Conservation (phyloP, 2,888 invertebrate genomes). For the Acronicta leporina region DNA sequence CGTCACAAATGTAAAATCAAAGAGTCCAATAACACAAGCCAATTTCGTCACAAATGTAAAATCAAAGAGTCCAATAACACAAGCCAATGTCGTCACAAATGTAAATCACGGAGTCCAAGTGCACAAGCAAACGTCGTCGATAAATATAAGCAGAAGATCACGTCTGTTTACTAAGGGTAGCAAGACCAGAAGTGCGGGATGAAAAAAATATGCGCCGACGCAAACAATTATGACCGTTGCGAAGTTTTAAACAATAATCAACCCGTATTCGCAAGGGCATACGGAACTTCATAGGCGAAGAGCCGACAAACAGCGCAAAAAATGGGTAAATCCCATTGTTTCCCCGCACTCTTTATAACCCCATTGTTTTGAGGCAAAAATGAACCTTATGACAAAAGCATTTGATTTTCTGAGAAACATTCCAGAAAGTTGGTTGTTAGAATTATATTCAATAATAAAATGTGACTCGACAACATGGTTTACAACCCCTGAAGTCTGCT, state of each 20-base stretch:
- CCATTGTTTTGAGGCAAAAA: too few relatives aligned
- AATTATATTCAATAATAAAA: too few relatives aligned
- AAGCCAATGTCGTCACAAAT: constrained; percentile 23
- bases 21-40: constrained; percentile 30
- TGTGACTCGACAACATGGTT: too few relatives aligned
- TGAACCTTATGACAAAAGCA: too few relatives aligned
- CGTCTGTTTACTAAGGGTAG: constrained; percentile 13
- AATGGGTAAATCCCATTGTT: background rate
- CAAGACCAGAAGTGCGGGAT: constrained; percentile 18
- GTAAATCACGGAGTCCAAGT: too few relatives aligned
- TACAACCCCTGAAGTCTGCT: too few relatives aligned
- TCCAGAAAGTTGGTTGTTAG: too few relatives aligned
- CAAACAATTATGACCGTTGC: constrained; percentile 15
- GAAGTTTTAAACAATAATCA: constrained; percentile 18
- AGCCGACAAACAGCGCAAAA: constrained; percentile 10
- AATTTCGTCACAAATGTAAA: constrained; percentile 21
- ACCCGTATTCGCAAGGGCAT: constrained; percentile 17
- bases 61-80: constrained; percentile 25
- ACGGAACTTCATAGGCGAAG: constrained; percentile 14
- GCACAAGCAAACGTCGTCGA: constrained; percentile 13
- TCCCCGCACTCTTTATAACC: background rate
- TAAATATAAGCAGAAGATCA: constrained; percentile 18
- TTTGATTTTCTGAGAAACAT: too few relatives aligned
- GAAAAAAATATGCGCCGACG: constrained; percentile 15
- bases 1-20: constrained; percentile 16